These are phyloP conservation scores for Eudyptes chrysolophus DNA, from an alignment of 2,113 vertebrate species.

Conservation along the genomic window DNA sequence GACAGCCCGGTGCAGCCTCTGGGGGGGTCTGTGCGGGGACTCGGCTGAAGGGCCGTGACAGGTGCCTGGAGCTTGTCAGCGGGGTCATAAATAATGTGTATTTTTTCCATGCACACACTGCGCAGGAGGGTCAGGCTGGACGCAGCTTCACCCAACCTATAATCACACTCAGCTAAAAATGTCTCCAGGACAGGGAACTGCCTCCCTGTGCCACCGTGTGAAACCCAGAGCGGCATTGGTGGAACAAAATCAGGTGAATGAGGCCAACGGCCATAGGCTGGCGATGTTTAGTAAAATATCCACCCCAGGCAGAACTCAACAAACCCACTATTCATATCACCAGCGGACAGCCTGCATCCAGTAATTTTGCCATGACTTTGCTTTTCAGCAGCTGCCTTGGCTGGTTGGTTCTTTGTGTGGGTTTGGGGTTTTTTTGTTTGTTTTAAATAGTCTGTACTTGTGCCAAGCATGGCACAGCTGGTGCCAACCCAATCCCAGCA, in stretches of 20 bases:
- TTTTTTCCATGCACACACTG: accelerated
- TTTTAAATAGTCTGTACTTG: neutral
- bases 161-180: neutral
- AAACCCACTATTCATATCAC: neutral
- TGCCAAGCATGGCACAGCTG: accelerated
- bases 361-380: neutral
- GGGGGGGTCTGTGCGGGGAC: accelerated
- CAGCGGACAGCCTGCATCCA: neutral
- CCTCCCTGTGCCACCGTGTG: neutral
- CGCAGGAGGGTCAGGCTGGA: neutral
- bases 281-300: neutral
- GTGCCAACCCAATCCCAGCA: neutral
- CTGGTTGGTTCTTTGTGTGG: neutral
- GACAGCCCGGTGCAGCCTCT: neutral
- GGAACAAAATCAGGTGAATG: neutral
- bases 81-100: accelerated
- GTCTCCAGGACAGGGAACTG: neutral
- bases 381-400: neutral
- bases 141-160: neutral
- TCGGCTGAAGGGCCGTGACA: accelerated
- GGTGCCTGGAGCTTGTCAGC: accelerated
- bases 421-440: neutral
- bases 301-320: neutral
- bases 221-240: neutral
- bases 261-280: neutral